Evolutionary conservation across 2,888 invertebrate species (phyloP), one percentile per base, ranked within the genome.

Genomic region (Parnassius mnemosyne): DNA sequence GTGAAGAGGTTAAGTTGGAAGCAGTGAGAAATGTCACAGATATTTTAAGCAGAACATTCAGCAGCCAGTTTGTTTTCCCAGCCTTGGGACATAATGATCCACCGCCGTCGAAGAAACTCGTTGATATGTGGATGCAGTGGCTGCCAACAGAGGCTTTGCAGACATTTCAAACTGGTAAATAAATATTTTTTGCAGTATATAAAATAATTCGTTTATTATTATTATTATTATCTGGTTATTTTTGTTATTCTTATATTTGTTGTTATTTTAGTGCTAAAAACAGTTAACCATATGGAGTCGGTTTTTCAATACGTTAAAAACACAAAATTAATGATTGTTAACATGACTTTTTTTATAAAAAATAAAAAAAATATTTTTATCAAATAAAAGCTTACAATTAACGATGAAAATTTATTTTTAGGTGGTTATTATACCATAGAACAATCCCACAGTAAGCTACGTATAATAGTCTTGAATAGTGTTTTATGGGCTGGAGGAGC

Each of bases 381-480:
- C 1, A 16, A 16, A 25, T 25, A 7, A 3, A 25, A 3, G 7
- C 3, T 25, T 25, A 25, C 25, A 25, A 25, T 7, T 34, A 34
- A 34, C 34, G 34, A 34, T 34, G 5, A 7, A 34, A 34, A 5
- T 34, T 34, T 34, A 34, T 52, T 59, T 41, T 10, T 47, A 97
- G 97, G 97, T 81, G 97, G 98, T 63, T 98, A 96, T 90, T 98
- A 97, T 88, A 96, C 96, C 71, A 96, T 97, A 79, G 96, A 96
- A 81, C 94, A 95, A 77, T 96, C 96, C 65, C 94, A 94, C 76
- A 94, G 95, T 80, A 96, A 95, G 74, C 93, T 97, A 61, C 94
- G 96, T 72, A 95, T 98, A 68, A 94, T 98, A 63, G 96, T 96
- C 47, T 92, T 98, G 68, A 98, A 98, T 92, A 97, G 97, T 67